Evolutionary conservation across 2,797 vertebrate species (phyloP), one percentile per base, ranked within the genome.

Genomic region (Centropyge bicolor): DNA sequence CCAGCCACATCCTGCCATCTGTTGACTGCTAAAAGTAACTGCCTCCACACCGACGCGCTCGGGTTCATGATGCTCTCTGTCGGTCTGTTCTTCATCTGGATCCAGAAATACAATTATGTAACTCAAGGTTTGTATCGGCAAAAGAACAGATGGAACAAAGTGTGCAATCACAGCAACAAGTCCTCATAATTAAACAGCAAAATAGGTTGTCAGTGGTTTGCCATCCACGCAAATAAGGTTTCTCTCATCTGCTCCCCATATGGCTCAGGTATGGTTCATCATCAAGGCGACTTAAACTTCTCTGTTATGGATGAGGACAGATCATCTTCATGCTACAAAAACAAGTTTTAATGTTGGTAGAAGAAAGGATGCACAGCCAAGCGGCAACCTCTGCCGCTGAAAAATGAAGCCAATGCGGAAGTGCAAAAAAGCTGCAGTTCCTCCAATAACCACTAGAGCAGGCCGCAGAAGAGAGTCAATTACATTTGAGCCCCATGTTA

Each of bases 1-100:
- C 83, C 88, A 63, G 90, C 90, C 88, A 76, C 88, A 92, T 91
- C 86, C 87, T 93, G 94, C 93, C 94, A 93, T 93, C 94, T 94
- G 92, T 95, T 92, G 94, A 91, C 89, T 77, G 76, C 79, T 87
- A 19, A 59, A 79, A 82, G 93, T 63, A 90, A 94, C 85, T 94
- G 86, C 91, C 65, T 66, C 66, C 10, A 2, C 61, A 60, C 19
- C 11, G 45, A 70, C 60, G 57, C 43, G 55, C 51, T 61, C n/a
- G 19, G 7, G 67, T 74, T 43, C 74, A 52, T 14, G 59, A 70
- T 14, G 61, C 45, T 64, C 43, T 41, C 76, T 31, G 57, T 52
- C 55, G 27, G 17, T 56, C 71, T 70, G 31, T 45, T 81, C 69
- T 43, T 68, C 56, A 24, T 78, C 77, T 65, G 62, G 8, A 65